Evolutionary conservation across 2,113 vertebrate genomes (phyloP).

Genomic region (Axis porcinus): DNA sequence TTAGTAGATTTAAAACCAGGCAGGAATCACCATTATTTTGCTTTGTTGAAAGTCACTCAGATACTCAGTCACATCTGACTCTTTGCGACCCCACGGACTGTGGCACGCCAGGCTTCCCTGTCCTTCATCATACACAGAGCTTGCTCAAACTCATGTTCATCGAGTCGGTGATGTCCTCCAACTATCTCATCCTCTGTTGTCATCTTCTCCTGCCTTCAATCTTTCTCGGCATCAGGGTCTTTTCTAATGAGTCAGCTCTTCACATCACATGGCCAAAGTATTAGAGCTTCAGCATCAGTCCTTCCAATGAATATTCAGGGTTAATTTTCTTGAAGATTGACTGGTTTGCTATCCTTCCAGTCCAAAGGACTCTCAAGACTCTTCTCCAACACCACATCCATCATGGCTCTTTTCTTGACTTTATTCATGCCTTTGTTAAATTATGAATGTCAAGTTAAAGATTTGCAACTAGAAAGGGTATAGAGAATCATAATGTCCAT

Average conservation of each 20-base stretch:
- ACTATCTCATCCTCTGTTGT: background rate
- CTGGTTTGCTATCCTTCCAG: background rate
- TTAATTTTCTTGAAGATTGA: background rate
- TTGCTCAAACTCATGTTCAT: background rate
- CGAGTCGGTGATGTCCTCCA: background rate
- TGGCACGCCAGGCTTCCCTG: background rate
- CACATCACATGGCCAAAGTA: background rate
- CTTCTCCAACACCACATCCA: background rate
- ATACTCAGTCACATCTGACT: background rate
- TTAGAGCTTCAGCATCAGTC: background rate
- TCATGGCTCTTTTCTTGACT: background rate
- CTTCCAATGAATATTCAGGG: background rate
- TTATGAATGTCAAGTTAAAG: background rate
- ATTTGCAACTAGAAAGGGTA: background rate
- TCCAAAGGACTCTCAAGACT: background rate
- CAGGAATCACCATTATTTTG: background rate
- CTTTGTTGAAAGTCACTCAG: background rate
- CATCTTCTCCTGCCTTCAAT: background rate
- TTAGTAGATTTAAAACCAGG: background rate
- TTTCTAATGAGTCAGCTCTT: background rate
- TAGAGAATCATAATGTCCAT: background rate
- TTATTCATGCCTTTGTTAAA: background rate
- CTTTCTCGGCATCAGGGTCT: background rate
- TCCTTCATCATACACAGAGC: background rate
- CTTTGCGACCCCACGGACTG: background rate